Conservation (phyloP, 2,888 invertebrate species). For the Strigamia maritima region DNA sequence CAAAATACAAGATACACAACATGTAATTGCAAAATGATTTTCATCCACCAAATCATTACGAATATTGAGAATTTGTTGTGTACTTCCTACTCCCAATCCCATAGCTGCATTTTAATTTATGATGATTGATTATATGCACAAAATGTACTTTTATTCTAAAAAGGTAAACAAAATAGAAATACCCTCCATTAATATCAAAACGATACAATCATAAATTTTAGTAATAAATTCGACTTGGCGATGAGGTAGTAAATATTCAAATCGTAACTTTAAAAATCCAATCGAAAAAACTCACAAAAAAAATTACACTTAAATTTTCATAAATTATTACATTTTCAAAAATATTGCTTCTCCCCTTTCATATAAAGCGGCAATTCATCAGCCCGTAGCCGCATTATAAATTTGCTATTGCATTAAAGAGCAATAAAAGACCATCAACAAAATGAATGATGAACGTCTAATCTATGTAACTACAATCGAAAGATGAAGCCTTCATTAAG, state of each 20-base stretch:
- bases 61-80: too few relatives aligned
- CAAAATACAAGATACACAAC: background rate
- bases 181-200: too few relatives aligned
- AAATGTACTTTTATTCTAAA: too few relatives aligned
- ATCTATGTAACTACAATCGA: background rate
- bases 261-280: background rate
- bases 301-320: slow-evolving; percentile 22
- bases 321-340: slow-evolving; percentile 22
- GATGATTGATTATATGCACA: too few relatives aligned
- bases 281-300: background rate
- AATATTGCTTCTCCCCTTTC: slow-evolving; percentile 29
- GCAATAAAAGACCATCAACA: slow-evolving; percentile 31
- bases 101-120: too few relatives aligned
- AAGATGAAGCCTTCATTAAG: slow-evolving; percentile 25
- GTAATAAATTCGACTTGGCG: background rate
- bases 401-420: slow-evolving; percentile 27
- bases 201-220: background rate
- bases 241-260: background rate
- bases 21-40: background rate
- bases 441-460: slow-evolving; percentile 23
- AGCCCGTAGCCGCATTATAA: slow-evolving; percentile 23
- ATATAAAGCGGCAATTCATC: slow-evolving; percentile 25
- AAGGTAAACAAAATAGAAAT: too few relatives aligned
- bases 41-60: background rate
- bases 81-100: background rate